Evolutionary conservation across 2,888 invertebrate genomes (phyloP).

Genomic region (Xanthorhoe spadicearia): DNA sequence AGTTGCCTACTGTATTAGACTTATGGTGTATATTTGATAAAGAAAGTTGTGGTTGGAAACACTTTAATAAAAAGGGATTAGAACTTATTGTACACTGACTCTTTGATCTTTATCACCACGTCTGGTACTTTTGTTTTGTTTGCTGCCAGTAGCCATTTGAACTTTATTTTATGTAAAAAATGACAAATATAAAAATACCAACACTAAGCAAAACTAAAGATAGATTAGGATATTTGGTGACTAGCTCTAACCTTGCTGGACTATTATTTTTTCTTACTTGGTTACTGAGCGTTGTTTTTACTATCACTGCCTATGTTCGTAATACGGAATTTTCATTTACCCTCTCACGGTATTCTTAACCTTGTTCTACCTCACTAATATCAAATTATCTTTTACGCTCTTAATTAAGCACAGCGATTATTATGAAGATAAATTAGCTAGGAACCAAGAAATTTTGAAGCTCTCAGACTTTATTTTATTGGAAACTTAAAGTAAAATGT

Average conservation of each 20-base stretch:
- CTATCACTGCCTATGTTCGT: background rate
- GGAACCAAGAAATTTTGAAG: slow-evolving; percentile 16
- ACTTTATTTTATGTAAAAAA: too few relatives aligned
- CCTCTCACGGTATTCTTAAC: slow-evolving; percentile 8
- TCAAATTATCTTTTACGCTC: slow-evolving; percentile 37
- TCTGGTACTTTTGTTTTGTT: too few relatives aligned
- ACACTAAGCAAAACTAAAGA: too few relatives aligned
- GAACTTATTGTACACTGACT: too few relatives aligned
- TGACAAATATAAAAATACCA: too few relatives aligned
- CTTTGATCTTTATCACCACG: too few relatives aligned
- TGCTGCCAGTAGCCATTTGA: too few relatives aligned
- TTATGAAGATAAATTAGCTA: slow-evolving; percentile 41
- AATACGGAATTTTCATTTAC: background rate
- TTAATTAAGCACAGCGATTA: slow-evolving; percentile 36
- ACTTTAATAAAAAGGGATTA: background rate
- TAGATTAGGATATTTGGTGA: too few relatives aligned
- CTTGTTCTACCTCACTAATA: slow-evolving; percentile 25
- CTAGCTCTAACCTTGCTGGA: too few relatives aligned
- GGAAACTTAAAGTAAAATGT: background rate
- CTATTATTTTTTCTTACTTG: background rate
- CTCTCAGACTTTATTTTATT: slow-evolving; percentile 2
- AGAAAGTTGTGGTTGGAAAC: background rate
- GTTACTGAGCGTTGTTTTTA: background rate
- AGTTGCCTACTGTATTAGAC: background rate
- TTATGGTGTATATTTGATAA: background rate